Base-by-base conservation (phyloP, 2,888 invertebrate species). In the Cyclophora albipunctata region DNA sequence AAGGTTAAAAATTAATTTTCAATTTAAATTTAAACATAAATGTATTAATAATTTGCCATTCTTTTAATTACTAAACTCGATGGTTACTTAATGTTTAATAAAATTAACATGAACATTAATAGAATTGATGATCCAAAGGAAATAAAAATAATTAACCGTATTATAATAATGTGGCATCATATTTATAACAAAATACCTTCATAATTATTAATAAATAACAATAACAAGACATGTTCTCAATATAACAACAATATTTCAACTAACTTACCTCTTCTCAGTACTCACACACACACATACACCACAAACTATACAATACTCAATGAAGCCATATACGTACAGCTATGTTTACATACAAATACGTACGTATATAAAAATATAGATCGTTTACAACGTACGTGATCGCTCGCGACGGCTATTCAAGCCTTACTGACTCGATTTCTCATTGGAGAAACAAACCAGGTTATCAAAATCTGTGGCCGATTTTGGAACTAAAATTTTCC, bases 381-480 rank as follows among this genome's bases (percentile, higher is more conserved):
- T 64, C 69, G 62, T 61, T 42, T 43, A 34, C 48, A 46, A 44
- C 54, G 40, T 48, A 60, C 66, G 57, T 60, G 56, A 67, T 82
- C 66, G 57, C 47, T 53, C 73, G 63, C 77, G 79, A 77, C 83
- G 70, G 73, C 54, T 50, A 70, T 56, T 71, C 62, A 71, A 75
- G 81, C 79, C 73, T 64, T 50, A 85, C 85, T 85, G 83, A 67
- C 72, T 67, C 60, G 50, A 48, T 34, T 51, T 60, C 45, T 49
- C 50, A 70, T 70, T 70, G 69, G 67, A 42, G 50, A 55, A 50
- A 40, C 49, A 40, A 51, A 52, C 63, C 34, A 58, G 49, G 3
- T 47, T 48, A 35, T 0, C 1, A 3, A 35, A 48, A 42, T 43
- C 3, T 5, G 5, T 35, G 35, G 40, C 7, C 2, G 53, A 54